Base-by-base conservation (phyloP, 2,797 vertebrate genomes). In the Naso thynnoides region DNA sequence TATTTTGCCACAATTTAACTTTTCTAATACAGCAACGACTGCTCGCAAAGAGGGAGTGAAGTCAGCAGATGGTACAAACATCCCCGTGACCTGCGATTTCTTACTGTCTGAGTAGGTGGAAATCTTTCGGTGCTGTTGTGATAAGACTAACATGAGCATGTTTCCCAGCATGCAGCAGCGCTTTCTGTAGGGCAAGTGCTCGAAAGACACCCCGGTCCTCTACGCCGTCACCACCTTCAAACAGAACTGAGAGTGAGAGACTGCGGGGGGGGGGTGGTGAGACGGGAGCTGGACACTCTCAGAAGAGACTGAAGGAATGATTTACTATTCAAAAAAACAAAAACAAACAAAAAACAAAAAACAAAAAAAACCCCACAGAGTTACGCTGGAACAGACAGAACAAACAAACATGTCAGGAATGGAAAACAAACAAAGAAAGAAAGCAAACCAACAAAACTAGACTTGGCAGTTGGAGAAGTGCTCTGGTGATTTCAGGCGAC, bases 401-500 rank as follows among this genome's bases (percentile, higher is more conserved):
- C 76, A 82, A 79, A 86, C 36, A 86, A 79, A 90, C 70, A 70
- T 26, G 54, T 81, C 83, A 84, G 83, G 88, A 91, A 91, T 87
- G 86, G 63, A 79, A 65, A 71, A 68, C 55, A 78, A 65, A 59
- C 33, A 64, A 73, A 84, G 31, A 73, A 82, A 75, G 41, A 85
- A 63, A 75, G 73, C 85, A 85, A 87, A 88, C 56, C 71, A 78
- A 88, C 78, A 77, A 77, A 85, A 86, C 52, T 57, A 47, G 80
- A 88, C 86, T 88, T 86, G 90, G 91, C 90, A 93, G 91, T 89
- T 80, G 76, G 83, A 89, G 89, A 93, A 92, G 90, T 91, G 90
- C 90, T 92, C 85, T 88, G 89, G 87, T 88, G 85, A 90, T 78
- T 85, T 89, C 86, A 88, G 87, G 88, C 79, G 80, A 84, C 89